Evolutionary conservation across 1,140 invertebrate genomes (phyloP), one percentile per base, ranked within the genome.

Genomic region (Drosophila equinoxialis): DNA sequence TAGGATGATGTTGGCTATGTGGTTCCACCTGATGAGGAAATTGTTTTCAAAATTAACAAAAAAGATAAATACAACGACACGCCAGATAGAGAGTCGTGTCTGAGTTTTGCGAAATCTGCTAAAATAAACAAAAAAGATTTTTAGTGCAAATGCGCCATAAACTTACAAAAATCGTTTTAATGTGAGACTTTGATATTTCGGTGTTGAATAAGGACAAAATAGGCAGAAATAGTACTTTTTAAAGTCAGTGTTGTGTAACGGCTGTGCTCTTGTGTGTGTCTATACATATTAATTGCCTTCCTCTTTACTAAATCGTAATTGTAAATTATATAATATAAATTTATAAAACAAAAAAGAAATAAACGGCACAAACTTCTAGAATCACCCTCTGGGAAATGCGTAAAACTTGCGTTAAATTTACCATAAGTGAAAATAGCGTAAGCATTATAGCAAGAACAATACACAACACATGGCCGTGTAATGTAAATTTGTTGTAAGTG

Each of bases 11-110:
- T 77, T 70, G 82, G 71, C 69, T 65, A 72, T 79, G 75, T 73
- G 82, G 83, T 79, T 71, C 33, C 48, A 54, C 58, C 59, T 86
- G 81, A 86, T 86, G 81, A 85, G 81, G 79, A 85, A 86, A 85
- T 86, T 85, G 83, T 87, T 85, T 85, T 81, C 63, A 72, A 86
- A 86, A 86, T 75, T 71, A 66, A 71, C 67, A 76, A 73, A 68
- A 61, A 63, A 45, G 60, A 54, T 57, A 59, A 17, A 14, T 37
- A 37, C 33, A 35, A 17, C 10, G 57, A 33, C 51, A 64, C 45
- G 66, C 54, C 65, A 65, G 57, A 37, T 45, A 30, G 23, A 14
- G 48, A 30, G 30, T 30, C 30, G 10, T 51, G 20, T 37, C 20
- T 20, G 8, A 37, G 55, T 10, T 20, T n/a, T 30, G 62, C 41